phyloP scores from a whole-genome alignment of 30 jellyfish, hydroid and myxozoan genomes.

The Turritopsis rubra region DNA sequence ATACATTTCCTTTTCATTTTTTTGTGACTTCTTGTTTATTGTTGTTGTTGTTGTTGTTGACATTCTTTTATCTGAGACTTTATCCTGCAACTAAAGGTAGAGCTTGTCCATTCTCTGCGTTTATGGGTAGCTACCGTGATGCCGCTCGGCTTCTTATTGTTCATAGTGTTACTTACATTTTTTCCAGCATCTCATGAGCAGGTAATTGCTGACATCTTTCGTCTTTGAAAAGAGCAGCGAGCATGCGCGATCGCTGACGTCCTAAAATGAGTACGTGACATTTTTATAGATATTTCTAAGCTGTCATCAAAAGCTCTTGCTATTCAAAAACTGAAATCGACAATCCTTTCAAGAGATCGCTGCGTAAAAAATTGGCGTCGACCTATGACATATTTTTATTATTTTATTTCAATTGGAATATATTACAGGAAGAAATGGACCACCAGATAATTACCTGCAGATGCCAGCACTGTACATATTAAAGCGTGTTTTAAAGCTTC shows the following conservation, averaged over 20 bases:
- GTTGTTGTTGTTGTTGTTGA: too few species aligned
- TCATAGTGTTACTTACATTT: constrained; percentile 53
- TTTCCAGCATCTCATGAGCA: constrained; percentile 73
- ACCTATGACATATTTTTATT: too few species aligned
- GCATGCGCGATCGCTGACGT: constrained; percentile 84
- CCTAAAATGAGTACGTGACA: constrained; percentile 30
- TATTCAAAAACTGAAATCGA: background rate
- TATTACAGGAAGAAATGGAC: too few species aligned
- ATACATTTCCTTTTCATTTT: too few species aligned
- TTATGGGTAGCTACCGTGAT: too few species aligned
- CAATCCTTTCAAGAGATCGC: too few species aligned
- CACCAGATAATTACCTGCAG: constrained; percentile 61
- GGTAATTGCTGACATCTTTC: constrained; percentile 88
- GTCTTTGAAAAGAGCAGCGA: constrained; percentile 73
- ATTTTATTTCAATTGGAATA: too few species aligned
- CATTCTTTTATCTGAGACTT: too few species aligned
- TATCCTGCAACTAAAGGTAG: too few species aligned
- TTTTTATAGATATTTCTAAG: background rate
- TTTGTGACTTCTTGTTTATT: too few species aligned
- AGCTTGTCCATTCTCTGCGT: too few species aligned
- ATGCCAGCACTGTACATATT: constrained; percentile 72
- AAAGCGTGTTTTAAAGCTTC: constrained; percentile 75
- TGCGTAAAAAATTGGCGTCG: background rate
- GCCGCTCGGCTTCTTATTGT: too few species aligned
- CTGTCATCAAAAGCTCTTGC: background rate